Percentiles rank a stretch among this genome's conserved stretches.
Conservation (phyloP, 2,888 invertebrate genomes). For the Thymelicus lineola region DNA sequence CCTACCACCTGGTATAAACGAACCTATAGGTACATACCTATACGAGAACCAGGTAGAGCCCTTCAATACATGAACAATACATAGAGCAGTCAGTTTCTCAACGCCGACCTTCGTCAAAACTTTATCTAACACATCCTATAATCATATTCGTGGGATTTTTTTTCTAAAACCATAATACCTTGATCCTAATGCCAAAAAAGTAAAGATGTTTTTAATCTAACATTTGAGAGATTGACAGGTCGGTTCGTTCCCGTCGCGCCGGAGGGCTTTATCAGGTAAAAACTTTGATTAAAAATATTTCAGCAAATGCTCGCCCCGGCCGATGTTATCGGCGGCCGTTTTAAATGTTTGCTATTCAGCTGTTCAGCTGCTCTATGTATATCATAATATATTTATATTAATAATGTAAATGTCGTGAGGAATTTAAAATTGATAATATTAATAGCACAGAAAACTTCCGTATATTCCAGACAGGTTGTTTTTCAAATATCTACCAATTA, state of each 20-base stretch:
- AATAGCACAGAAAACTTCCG: too few species aligned
- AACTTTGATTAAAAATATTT: constrained; percentile 84
- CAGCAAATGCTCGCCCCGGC: constrained; percentile 65
- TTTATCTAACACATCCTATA: constrained; percentile 80
- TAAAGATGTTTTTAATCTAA: constrained; percentile 83
- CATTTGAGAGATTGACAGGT: constrained; percentile 84
- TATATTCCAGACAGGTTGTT: too few species aligned
- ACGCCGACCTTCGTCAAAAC: constrained; percentile 80
- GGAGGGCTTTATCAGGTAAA: constrained; percentile 74
- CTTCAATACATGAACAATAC: constrained; percentile 47
- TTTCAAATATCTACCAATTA: too few species aligned
- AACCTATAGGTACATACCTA: constrained; percentile 34
- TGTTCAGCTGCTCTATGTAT: constrained; percentile 31
- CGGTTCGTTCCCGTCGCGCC: constrained; percentile 70
- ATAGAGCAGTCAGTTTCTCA: constrained; percentile 57
- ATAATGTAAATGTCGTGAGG: too few species aligned
- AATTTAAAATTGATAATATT: too few species aligned
- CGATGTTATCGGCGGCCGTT: constrained; percentile 59
- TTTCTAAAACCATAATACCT: constrained; percentile 68
- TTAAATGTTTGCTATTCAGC: constrained; percentile 38
- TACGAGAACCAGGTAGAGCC: constrained; percentile 46
- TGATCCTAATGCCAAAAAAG: constrained; percentile 82
- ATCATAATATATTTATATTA: background rate
- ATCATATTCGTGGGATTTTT: constrained; percentile 71
- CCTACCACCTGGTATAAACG: constrained; percentile 18